Evolutionary conservation across 2,113 vertebrate species (phyloP), one percentile per base, ranked within the genome.

Genomic region (Sinocyclocheilus rhinocerous): DNA sequence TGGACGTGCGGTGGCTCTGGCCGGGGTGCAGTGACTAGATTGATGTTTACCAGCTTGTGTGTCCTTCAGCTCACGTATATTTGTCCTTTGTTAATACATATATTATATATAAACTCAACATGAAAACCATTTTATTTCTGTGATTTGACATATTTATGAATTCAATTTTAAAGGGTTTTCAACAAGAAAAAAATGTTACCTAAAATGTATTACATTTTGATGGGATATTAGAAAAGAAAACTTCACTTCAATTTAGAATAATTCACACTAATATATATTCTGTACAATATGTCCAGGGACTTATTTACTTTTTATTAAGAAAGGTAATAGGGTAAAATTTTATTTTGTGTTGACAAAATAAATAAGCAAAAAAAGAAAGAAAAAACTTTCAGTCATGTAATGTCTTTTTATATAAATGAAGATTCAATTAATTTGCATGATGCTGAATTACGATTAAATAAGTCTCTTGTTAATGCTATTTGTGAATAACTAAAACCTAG

Each of bases 1-100:
- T 67, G 45, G 59, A 48, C 57, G 83, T 18, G 52, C 6, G 42
- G 50, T 81, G 65, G 50, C 77, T 89, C 83, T 76, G 88, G 84
- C 45, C 79, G 50, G 87, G 87, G 77, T 59, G 36, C 45, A 39
- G 78, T 4, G 16, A 81, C 52, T 81, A 89, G 91, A 88, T 89
- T 87, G 89, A 87, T 89, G 90, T 87, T 85, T 80, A 75, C 83
- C 83, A 67, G 59, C 81, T 29, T 81, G 78, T n/a, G 57, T 81
- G 83, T 88, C 89, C 89, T 91, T 91, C 89, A 90, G 72, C 84
- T 59, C 36, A 81, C 84, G 79, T 55, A 76, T 83, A 88, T 87
- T 89, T 87, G 90, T 90, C 89, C 90, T 91, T 85, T 85, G 76
- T 80, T 79, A 87, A 26, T 26, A 26, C 29, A 20, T 63, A 12